These are phyloP conservation scores for Eremobia ochroleuca DNA, from an alignment of 2,888 invertebrate genomes.

Conservation along the genomic window DNA sequence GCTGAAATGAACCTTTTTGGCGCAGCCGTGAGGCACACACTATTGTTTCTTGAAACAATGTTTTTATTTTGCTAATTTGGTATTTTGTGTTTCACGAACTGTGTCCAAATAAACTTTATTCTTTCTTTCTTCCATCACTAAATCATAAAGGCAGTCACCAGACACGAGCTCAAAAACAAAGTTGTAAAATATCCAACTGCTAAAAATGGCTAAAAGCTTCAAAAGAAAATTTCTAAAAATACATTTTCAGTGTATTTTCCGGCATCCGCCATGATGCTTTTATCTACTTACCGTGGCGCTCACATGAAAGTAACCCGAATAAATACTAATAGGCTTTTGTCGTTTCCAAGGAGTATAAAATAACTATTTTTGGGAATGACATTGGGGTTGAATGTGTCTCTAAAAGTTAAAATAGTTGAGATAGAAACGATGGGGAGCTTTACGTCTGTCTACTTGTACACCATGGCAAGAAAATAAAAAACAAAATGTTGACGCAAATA, in stretches of 20 bases:
- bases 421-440: background rate
- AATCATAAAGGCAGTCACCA: background rate
- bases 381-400: background rate
- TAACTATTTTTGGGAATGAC: constrained; percentile 13
- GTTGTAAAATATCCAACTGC: background rate
- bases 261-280: constrained; percentile 41
- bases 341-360: constrained; percentile 22
- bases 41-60: too few species aligned
- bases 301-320: constrained; percentile 32
- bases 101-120: too few species aligned
- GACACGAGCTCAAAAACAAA: background rate
- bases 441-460: background rate
- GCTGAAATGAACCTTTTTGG: too few species aligned
- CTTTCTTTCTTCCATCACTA: too few species aligned
- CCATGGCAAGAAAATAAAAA: background rate
- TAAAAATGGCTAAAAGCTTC: background rate
- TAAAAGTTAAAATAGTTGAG: background rate
- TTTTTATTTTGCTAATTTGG: too few species aligned
- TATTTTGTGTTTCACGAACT: too few species aligned
- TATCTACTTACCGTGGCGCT: constrained; percentile 33
- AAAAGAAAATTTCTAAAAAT: background rate
- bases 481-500: background rate
- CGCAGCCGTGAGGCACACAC: too few species aligned
- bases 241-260: constrained; percentile 29
- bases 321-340: constrained; percentile 52